Conservation (phyloP, 2,113 vertebrate genomes). For the Alligator sinensis region DNA sequence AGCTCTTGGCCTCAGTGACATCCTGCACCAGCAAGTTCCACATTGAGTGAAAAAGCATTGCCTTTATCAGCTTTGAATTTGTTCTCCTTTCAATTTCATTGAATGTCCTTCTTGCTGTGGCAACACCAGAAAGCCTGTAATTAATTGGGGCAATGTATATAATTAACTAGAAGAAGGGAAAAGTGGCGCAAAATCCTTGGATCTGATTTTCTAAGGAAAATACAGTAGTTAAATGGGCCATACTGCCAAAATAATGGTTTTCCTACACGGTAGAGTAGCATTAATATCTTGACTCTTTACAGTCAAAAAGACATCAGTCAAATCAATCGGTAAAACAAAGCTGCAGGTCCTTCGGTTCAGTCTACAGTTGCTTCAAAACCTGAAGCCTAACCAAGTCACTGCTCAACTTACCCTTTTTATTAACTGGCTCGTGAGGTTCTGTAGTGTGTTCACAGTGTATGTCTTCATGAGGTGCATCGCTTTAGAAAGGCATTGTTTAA, state of each 20-base stretch:
- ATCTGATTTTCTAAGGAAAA: too few relatives aligned
- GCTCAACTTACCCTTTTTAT: constrained; percentile 90
- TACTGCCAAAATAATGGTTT: neutral
- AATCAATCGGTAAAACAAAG: neutral
- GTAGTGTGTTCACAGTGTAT: constrained; percentile 92
- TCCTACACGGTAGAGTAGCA: neutral
- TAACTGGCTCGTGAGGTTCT: constrained; percentile 93
- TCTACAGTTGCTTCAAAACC: neutral
- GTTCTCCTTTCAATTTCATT: neutral
- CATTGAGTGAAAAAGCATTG: neutral
- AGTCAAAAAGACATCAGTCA: accelerated
- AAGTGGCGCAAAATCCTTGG: accelerated
- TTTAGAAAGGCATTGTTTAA: constrained; percentile 97
- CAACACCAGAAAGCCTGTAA: neutral
- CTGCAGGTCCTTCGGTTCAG: neutral
- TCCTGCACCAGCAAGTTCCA: neutral
- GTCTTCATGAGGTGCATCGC: constrained; percentile 96
- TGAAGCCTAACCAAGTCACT: neutral
- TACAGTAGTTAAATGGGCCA: neutral
- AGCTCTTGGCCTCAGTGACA: neutral
- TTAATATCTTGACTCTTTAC: neutral
- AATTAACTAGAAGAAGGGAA: neutral
- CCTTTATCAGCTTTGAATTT: neutral
- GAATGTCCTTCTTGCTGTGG: neutral
- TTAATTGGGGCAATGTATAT: accelerated